Evolutionary conservation across 2,888 invertebrate species (phyloP).

Genomic region (Leucozona laternaria): DNA sequence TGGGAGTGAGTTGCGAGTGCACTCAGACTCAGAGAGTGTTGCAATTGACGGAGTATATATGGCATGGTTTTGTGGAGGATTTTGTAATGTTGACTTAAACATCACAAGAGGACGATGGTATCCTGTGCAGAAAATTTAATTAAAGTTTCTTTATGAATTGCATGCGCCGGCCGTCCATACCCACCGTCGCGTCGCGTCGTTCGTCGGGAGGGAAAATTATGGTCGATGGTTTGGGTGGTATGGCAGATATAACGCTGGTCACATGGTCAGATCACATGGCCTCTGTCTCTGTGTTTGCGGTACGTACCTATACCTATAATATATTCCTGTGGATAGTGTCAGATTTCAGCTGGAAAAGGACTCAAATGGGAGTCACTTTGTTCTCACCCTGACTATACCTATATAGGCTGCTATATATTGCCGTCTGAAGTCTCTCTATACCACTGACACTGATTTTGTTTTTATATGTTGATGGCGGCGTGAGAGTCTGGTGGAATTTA

Average conservation of each 20-base stretch:
- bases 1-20: conserved; percentile 16
- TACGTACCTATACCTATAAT: background rate
- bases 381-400: background rate
- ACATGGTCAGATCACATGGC: conserved; percentile 68
- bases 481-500: conserved; percentile 54
- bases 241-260: conserved; percentile 46
- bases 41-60: conserved; percentile 66
- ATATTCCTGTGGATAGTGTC: conserved; percentile 46
- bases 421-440: conserved; percentile 18
- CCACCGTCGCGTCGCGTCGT: background rate
- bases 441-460: conserved; percentile 70
- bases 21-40: conserved; percentile 58
- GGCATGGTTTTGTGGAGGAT: conserved; percentile 39
- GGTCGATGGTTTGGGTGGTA: conserved; percentile 1
- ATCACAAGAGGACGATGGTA: conserved; percentile 68
- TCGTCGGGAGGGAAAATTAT: background rate
- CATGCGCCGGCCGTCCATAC: conserved; percentile 9
- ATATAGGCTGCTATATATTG: background rate
- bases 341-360: conserved; percentile 59
- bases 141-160: conserved; percentile 77
- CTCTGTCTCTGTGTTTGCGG: conserved; percentile 29
- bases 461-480: conserved; percentile 33
- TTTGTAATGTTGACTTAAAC: conserved; percentile 65
- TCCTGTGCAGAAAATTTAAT: conserved; percentile 78
- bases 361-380: conserved; percentile 28